Evolutionary conservation across 2,113 vertebrate genomes (phyloP).

Genomic region (Catagonus wagneri): DNA sequence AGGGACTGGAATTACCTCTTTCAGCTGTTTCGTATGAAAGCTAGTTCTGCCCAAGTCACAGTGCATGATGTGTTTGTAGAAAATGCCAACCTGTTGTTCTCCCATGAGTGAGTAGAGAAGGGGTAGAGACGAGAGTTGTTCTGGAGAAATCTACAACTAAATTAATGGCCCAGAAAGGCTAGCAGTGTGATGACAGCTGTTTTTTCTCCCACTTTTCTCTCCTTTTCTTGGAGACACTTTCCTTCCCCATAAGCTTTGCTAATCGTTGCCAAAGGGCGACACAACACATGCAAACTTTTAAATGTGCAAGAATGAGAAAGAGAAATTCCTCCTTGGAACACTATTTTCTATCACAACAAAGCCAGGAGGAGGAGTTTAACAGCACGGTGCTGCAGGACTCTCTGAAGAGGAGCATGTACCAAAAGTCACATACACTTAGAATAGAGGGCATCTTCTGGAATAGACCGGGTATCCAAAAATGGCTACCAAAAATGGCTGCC

Average conservation of each 20-base stretch:
- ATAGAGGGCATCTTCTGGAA: neutral
- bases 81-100: constrained; percentile 39
- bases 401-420: neutral
- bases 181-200: neutral
- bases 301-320: neutral
- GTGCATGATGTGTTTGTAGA: neutral
- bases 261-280: constrained; percentile 44
- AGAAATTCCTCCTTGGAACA: constrained; percentile 35
- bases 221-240: constrained; percentile 16
- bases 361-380: neutral
- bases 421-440: neutral
- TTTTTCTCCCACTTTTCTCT: constrained; percentile 46
- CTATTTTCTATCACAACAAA: neutral
- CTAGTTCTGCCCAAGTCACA: neutral
- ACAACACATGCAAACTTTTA: neutral
- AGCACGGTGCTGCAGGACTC: neutral
- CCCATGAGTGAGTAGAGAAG: neutral
- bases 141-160: constrained; percentile 32
- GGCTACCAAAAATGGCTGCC: neutral
- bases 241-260: constrained; percentile 19
- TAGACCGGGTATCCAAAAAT: neutral
- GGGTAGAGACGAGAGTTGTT: neutral
- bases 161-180: neutral
- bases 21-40: neutral
- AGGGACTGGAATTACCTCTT: neutral